Evolutionary conservation across 1,140 invertebrate genomes (phyloP).

Genomic region (Planococcus citri): DNA sequence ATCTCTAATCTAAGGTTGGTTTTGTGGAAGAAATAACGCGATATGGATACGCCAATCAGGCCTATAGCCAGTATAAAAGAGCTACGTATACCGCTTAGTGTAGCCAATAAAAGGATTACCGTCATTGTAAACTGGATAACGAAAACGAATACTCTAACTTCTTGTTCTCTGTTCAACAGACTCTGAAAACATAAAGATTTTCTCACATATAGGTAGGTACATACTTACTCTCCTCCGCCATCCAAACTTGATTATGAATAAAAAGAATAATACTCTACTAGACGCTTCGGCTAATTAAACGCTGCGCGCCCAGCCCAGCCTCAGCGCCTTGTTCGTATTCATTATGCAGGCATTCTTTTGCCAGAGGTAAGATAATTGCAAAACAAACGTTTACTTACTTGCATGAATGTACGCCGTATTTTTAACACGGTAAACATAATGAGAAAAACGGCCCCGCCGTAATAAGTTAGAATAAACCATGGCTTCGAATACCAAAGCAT

Average conservation of each 20-base stretch:
- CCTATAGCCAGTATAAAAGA: not conserved
- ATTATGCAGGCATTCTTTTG: no score
- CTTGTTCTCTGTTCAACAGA: not conserved
- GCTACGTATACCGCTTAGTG: not conserved
- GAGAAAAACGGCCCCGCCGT: not conserved
- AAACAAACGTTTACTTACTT: not conserved
- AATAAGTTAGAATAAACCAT: not conserved
- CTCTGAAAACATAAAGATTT: not conserved
- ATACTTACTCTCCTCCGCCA: no score
- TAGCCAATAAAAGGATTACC: not conserved
- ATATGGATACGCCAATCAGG: constrained; percentile 6
- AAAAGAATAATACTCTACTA: no score
- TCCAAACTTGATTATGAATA: no score
- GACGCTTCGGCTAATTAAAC: no score
- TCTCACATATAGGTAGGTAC: not conserved
- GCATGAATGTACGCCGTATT: not conserved
- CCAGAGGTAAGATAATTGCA: not conserved
- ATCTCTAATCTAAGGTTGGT: not conserved
- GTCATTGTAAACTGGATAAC: not conserved
- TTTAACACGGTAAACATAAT: not conserved
- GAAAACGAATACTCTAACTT: not conserved
- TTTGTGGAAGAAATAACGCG: not conserved
- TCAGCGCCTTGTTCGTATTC: no score
- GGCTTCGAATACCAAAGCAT: not conserved
- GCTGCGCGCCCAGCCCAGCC: no score